Evolutionary conservation across 2,888 invertebrate genomes (phyloP).

Genomic region (Cheilosia urbana): DNA sequence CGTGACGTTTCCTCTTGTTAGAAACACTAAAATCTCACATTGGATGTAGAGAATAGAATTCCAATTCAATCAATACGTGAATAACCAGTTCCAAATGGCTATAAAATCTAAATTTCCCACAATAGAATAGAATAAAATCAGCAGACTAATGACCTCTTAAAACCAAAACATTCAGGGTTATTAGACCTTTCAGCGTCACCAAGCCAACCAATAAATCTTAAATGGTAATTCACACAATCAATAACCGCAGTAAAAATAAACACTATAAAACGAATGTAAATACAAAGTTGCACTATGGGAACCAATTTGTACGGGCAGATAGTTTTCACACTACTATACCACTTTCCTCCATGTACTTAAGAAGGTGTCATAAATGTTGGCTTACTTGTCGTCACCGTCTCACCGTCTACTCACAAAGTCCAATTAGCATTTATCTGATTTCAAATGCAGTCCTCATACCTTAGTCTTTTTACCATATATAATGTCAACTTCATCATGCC

Average conservation of each 20-base stretch:
- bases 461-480: constrained; percentile 1
- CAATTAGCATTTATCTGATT: constrained; percentile 59
- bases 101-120: background rate
- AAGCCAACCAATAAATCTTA: background rate
- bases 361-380: constrained; percentile 19
- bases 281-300: constrained; percentile 48
- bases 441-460: constrained; percentile 41
- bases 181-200: background rate
- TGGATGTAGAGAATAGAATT: background rate
- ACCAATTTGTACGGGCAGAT: background rate
- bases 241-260: constrained; percentile 36
- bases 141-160: constrained; percentile 2
- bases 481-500: constrained; percentile 49
- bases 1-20: too few relatives aligned
- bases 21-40: background rate
- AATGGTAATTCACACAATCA: constrained; percentile 14
- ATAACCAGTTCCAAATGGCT: background rate
- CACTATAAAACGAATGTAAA: constrained; percentile 62
- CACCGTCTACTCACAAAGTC: background rate
- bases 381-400: constrained; percentile 17
- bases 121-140: background rate
- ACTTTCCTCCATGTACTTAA: constrained; percentile 9
- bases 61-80: background rate
- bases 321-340: constrained; percentile 7
- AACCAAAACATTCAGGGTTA: background rate